Percentiles rank a stretch among this genome's conserved stretches.
Evolutionary conservation across 2,888 invertebrate genomes (phyloP).

Genomic region (Synergus itoensis): DNA sequence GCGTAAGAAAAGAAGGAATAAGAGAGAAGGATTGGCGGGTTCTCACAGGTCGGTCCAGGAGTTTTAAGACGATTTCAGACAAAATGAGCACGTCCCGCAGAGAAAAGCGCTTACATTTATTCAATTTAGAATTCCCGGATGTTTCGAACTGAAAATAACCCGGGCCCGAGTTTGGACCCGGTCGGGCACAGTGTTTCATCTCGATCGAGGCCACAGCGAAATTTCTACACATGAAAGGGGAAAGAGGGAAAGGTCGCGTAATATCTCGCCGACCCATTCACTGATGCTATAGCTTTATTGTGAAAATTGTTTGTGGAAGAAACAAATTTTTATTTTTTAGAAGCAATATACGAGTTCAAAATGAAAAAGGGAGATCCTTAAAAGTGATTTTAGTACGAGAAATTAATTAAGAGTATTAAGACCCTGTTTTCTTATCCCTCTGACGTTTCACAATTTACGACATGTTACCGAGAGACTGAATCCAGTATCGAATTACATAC

Average conservation of each 20-base stretch:
- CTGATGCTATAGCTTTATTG: constrained; percentile 44
- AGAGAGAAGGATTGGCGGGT: constrained; percentile 6
- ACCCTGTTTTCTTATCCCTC: too few relatives aligned
- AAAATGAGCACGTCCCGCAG: constrained; percentile 61
- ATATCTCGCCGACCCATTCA: background rate
- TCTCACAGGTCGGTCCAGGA: background rate
- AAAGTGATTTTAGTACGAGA: too few relatives aligned
- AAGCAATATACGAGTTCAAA: constrained; percentile 38
- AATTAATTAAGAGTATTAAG: too few relatives aligned
- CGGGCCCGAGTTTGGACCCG: too few relatives aligned
- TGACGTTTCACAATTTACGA: too few relatives aligned
- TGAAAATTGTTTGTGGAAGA: constrained; percentile 56
- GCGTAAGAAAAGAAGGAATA: constrained; percentile 4
- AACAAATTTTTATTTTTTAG: constrained; percentile 50
- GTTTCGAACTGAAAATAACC: constrained; percentile 52
- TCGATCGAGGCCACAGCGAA: too few relatives aligned
- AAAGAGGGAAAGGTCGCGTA: constrained; percentile 45
- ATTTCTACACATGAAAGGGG: constrained; percentile 16
- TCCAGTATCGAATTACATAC: too few relatives aligned
- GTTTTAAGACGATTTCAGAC: constrained; percentile 60
- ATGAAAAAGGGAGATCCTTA: too few relatives aligned
- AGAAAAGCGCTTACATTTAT: constrained; percentile 41
- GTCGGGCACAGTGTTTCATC: too few relatives aligned
- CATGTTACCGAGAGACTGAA: too few relatives aligned
- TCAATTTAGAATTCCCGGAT: constrained; percentile 26